Evolutionary conservation across 2,888 invertebrate genomes (phyloP), one percentile per base, ranked within the genome.

Genomic region (Epiblema foenella): DNA sequence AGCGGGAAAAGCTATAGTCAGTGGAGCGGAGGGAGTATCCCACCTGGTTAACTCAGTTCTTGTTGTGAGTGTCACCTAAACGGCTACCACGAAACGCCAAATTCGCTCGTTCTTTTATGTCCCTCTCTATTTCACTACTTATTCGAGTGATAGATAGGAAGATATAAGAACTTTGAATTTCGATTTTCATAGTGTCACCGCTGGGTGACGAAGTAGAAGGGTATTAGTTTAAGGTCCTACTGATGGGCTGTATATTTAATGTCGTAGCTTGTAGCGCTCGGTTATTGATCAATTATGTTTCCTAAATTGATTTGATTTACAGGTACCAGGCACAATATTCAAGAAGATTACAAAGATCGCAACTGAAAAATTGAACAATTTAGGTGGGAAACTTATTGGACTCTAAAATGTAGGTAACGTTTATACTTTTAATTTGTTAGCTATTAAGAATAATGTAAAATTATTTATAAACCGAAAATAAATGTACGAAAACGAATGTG

Each of bases 21-120:
- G 94, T 37, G 95, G 96, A 8, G 95, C 95, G 70, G 96, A 96
- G 78, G 94, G 94, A 5, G 84, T 97, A 52, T 95, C 96, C 39
- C 95, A 95, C 83, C 89, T 96, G 20, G 81, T 96, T 60, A 96
- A 95, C 83, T 89, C 93, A 11, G 85, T 95, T 17, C 89, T 96
- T 65, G 95, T 95, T 85, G 96, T 96, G 83, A 94, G 91, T 29
- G 10, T 7, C 15, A 18, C 39, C 39, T 17, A 5, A 33, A 7
- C 33, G 29, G 3, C 29, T 51, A 15, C 52, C 8, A 54, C 10
- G 10, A 17, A 2, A 49, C 17, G 24, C 24, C 24, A 24, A 24
- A 1, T 24, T 24, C 24, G 24, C 24, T 4, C 24, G 24, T 24
- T 24, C 4, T 24, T 24, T 1, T 24, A 3, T 24, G 24, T 24